phyloP scores from a whole-genome alignment of 2,888 invertebrate species.

The Cyrtodaria siliqua region DNA sequence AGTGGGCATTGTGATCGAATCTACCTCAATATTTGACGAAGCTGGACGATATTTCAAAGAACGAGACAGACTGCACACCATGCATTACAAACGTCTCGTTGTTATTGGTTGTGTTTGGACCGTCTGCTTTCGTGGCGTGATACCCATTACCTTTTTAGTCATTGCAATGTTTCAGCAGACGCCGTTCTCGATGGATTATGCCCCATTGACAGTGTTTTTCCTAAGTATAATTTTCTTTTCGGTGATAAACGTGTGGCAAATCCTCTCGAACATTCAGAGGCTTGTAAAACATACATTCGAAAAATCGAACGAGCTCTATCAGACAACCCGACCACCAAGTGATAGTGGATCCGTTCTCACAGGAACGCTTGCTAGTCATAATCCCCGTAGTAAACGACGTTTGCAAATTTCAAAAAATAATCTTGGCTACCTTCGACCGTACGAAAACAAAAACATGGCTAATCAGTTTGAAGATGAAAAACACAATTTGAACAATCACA shows the following conservation, averaged over 20 bases:
- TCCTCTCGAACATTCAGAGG: constrained; percentile 64
- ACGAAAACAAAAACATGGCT: constrained; percentile 71
- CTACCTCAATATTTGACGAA: constrained; percentile 63
- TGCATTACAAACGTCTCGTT: constrained; percentile 56
- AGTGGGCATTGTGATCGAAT: constrained; percentile 67
- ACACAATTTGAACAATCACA: constrained; percentile 65
- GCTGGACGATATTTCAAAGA: constrained; percentile 63
- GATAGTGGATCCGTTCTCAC: constrained; percentile 2
- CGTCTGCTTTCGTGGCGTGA: constrained; percentile 63
- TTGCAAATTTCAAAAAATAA: constrained; percentile 65
- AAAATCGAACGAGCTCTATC: constrained; percentile 22
- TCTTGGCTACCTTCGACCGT: constrained; percentile 65
- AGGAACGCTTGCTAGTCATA: constrained; percentile 14
- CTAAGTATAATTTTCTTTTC: constrained; percentile 72
- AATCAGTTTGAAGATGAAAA: constrained; percentile 62
- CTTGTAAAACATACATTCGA: constrained; percentile 52
- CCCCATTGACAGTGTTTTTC: constrained; percentile 70
- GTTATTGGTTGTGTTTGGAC: constrained; percentile 59
- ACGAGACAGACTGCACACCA: constrained; percentile 45
- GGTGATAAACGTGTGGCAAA: constrained; percentile 74
- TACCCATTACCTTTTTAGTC: constrained; percentile 69
- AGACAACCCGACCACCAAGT: background rate
- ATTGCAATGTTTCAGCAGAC: constrained; percentile 68
- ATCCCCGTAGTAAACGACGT: too few relatives aligned
- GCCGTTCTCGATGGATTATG: constrained; percentile 69